These are phyloP conservation scores for Carapus acus DNA, from an alignment of 2,797 vertebrate species.

Conservation along the genomic window DNA sequence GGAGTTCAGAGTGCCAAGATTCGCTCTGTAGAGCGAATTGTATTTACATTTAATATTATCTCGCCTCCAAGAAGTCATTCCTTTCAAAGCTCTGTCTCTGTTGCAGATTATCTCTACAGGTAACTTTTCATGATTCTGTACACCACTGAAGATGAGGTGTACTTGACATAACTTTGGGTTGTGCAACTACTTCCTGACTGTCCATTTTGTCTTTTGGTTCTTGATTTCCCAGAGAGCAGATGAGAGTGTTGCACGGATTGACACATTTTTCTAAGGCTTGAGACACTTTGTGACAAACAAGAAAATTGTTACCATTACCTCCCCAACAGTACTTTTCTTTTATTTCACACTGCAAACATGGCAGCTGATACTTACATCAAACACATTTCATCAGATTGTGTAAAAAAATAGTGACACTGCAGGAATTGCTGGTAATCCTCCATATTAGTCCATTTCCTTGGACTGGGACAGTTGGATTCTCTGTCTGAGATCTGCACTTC, in stretches of 20 bases:
- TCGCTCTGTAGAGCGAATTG: slow-evolving; percentile 55
- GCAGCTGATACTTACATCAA: slow-evolving; percentile 8
- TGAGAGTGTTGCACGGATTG: background rate
- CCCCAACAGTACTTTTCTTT: no score
- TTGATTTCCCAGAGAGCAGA: background rate
- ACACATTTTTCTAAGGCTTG: no score
- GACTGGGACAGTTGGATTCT: slow-evolving; percentile 62
- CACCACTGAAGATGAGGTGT: slow-evolving; percentile 9
- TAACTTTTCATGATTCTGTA: no score
- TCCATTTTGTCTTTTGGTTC: background rate
- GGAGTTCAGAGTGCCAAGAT: slow-evolving; percentile 56
- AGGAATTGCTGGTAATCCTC: slow-evolving; percentile 58
- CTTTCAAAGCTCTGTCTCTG: slow-evolving; percentile 60
- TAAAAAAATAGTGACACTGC: slow-evolving; percentile 12
- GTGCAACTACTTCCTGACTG: background rate
- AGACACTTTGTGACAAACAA: no score
- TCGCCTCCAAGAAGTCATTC: slow-evolving; percentile 52
- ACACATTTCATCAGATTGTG: slow-evolving; percentile 12
- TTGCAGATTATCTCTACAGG: no score
- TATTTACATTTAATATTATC: slow-evolving; percentile 60
- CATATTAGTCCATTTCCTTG: slow-evolving; percentile 61
- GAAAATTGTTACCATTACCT: no score
- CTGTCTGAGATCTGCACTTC: slow-evolving; percentile 63
- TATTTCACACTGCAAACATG: slow-evolving; percentile 13
- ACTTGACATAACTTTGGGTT: background rate